Base-by-base conservation (phyloP, 2,113 vertebrate species). In the Corythoichthys haematopterus region DNA sequence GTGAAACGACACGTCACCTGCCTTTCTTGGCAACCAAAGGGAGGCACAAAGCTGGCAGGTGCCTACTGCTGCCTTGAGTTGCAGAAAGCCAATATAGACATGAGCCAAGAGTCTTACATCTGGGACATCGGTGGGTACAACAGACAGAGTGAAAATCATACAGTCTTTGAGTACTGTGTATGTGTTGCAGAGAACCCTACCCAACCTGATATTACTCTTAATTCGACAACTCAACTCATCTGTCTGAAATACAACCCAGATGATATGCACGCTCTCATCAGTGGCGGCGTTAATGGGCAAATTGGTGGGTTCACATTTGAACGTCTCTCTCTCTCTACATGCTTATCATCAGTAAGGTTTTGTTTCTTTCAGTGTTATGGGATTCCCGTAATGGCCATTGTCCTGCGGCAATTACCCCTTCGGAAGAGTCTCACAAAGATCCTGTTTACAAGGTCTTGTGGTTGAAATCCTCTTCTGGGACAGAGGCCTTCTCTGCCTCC, bases 221-320 rank as follows among this genome's bases (percentile, higher is more conserved):
- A 92, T 75, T 93, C 95, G 0, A 72, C 86, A 0, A 96, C 94
- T 0, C 91, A 92, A 0, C 88, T 96, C 0, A 68, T 98, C 73
- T 94, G 91, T 77, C 88, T 99, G 90, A 90, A 98, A 12, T 99
- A 98, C 88, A 97, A 97, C 83, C 93, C 94, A 69, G 98, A 98
- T 78, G 96, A 98, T 69, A 89, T 93, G 0, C 90, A 97, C 50
- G 77, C 94, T 37, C 83, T 99, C 65, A 64, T 94, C 40, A 95
- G 95, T 14, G 97, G 97, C 57, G 91, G 94, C 86, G 97, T 97
- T 92, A 97, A 94, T 0, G 97, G 97, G 48, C 96, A 97, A 86
- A 94, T 97, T 2, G 93, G 97, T 99, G 82, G 84, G 94, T 81
- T 12, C 50, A 15, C 16, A 4, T 61, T 1, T 6, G 12, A 45